These are phyloP conservation scores for Crocidura indochinensis DNA, from an alignment of 2,797 vertebrate genomes.

Conservation along the genomic window DNA sequence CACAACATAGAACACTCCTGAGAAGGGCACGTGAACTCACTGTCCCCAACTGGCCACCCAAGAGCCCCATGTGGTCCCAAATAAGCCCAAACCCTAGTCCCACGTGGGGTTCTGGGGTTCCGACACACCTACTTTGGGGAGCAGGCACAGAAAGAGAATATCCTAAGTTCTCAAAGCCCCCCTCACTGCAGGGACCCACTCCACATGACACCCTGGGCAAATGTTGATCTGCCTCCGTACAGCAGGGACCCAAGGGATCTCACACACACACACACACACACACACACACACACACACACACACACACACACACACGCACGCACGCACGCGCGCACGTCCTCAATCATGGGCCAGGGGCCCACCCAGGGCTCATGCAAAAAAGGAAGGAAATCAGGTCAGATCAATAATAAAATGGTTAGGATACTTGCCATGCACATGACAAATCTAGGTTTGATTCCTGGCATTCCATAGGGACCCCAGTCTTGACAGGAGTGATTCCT, in stretches of 20 bases:
- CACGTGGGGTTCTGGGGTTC: not conserved
- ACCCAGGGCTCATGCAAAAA: too few relatives aligned
- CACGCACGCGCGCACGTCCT: too few relatives aligned
- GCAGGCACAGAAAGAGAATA: not conserved
- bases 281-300: not conserved
- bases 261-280: not conserved
- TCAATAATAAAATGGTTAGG: not conserved
- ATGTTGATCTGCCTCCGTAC: not conserved
- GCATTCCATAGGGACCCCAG: too few relatives aligned
- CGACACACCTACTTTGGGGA: not conserved
- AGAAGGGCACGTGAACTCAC: slow-evolving; percentile 23
- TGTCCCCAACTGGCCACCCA: slow-evolving; percentile 40
- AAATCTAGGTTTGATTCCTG: not conserved
- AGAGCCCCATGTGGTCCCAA: not conserved
- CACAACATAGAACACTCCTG: slow-evolving; percentile 32
- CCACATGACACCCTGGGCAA: not conserved
- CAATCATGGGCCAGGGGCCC: not conserved
- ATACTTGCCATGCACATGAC: too few relatives aligned
- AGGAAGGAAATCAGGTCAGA: not conserved
- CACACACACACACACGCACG: not conserved
- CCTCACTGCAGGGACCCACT: not conserved
- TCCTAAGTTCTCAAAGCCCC: not conserved
- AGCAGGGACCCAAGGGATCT: too few relatives aligned
- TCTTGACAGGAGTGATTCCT: too few relatives aligned
- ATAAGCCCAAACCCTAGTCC: not conserved